phyloP scores from a whole-genome alignment of 2,888 invertebrate species.

The Rotaria magnacalcarata region DNA sequence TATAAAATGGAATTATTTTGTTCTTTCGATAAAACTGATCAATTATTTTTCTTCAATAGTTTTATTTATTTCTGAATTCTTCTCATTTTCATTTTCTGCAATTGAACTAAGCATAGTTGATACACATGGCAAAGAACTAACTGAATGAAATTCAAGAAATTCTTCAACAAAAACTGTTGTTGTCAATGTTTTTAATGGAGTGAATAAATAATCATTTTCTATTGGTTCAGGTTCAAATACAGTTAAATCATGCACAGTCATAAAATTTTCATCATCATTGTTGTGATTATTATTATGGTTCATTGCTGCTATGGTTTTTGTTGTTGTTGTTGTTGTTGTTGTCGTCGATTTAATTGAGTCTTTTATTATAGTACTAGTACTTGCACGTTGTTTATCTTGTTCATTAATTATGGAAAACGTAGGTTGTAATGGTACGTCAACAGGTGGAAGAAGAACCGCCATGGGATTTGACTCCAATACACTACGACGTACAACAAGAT shows the following conservation, averaged over 20 bases:
- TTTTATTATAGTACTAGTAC: background rate
- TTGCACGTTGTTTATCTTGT: background rate
- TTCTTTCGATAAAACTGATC: background rate
- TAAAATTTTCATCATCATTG: too few species aligned
- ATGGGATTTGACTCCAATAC: background rate
- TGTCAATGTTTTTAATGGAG: background rate
- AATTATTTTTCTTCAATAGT: background rate
- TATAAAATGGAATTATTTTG: background rate
- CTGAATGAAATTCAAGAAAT: slow-evolving; percentile 1
- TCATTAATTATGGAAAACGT: background rate
- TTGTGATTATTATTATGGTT: background rate
- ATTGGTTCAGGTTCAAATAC: background rate
- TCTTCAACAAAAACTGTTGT: background rate
- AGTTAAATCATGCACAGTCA: background rate
- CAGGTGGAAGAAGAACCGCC: background rate
- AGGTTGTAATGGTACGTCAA: background rate
- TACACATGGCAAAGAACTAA: slow-evolving; percentile 2
- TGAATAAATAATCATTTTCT: background rate
- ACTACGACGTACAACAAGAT: slow-evolving; percentile 11
- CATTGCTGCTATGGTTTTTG: background rate
- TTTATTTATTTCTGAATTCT: background rate
- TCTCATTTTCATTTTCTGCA: background rate
- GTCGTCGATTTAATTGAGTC: background rate
- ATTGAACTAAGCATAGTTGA: background rate
- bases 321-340: background rate